Conservation (phyloP, 2,797 vertebrate genomes). For the Carcharodon carcharias region DNA sequence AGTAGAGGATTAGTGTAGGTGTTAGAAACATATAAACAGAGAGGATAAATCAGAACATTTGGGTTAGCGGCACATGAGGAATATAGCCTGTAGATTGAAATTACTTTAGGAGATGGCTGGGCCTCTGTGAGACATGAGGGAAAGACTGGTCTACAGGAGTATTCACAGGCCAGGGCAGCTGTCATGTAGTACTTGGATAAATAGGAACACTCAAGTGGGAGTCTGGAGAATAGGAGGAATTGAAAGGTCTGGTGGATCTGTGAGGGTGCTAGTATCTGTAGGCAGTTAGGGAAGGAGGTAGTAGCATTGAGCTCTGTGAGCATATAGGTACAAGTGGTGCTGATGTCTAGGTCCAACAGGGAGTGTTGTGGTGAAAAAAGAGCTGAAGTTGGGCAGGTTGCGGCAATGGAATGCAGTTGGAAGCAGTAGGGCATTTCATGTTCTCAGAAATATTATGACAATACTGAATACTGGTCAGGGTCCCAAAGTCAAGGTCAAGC, state of each 20-base stretch:
- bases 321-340: not conserved
- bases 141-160: not conserved
- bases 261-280: not conserved
- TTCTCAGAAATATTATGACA: not conserved
- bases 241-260: not conserved
- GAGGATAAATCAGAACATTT: not conserved
- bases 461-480: not conserved
- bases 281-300: not conserved
- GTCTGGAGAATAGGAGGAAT: not conserved
- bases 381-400: not conserved
- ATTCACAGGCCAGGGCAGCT: not conserved
- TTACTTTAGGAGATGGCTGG: not conserved
- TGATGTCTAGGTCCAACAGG: not conserved
- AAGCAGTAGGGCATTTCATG: not conserved
- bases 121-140: not conserved
- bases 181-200: not conserved
- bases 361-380: not conserved
- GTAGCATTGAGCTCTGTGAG: not conserved
- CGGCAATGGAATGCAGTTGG: not conserved
- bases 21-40: not conserved
- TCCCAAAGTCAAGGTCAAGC: no score
- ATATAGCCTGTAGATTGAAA: not conserved
- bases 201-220: not conserved
- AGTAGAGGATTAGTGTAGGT: not conserved
- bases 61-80: not conserved